Evolutionary conservation across 2,888 invertebrate species (phyloP), one percentile per base, ranked within the genome.

Genomic region (Diploptera punctata): DNA sequence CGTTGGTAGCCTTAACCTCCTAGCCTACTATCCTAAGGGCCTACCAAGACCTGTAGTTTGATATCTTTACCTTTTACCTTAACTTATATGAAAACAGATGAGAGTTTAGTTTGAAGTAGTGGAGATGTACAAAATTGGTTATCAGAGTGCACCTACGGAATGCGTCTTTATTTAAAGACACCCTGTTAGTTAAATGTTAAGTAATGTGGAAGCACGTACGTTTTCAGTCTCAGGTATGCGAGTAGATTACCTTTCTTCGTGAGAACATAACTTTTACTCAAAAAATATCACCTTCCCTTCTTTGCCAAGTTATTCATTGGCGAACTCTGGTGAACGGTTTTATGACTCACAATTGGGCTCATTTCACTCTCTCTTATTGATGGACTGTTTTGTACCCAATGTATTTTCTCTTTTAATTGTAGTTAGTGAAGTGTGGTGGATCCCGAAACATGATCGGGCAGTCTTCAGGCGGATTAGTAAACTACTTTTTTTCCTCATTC

Each of bases 401-500:
- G 47, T 5, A 9, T 47, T n/a, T n/a, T n/a, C 10, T 33, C 33
- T 10, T 33, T 33, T 33, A 33, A 33, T 33, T 33, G 33, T 33
- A 33, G 33, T 52, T 26, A 24, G 52, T 24, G 52, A 52, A 52
- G 52, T 52, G 52, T 24, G 24, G 52, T 3, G 24, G 10, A 52
- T 52, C 24, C n/a, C 9, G 24, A 13, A 52, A 21, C 52, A 52
- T 52, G 52, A 52, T 24, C 52, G 52, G 57, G 57, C 57, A 57
- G 29, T 4, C 16, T 18, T 1, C 29, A 16, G 29, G 13, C 13
- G 57, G 57, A 57, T 57, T 57, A 57, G 16, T n/a, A 19, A 57
- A 26, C 57, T n/a, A n/a, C n/a, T n/a, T n/a, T n/a, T n/a, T n/a
- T 57, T 57, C 1, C 26, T 24, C 13, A 18, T 57, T 57, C 26